A percentile compares a stretch with the other conserved stretches of the same genome.
These are phyloP conservation scores for Acipenser ruthenus DNA, from an alignment of 2,797 vertebrate genomes.

Conservation along the genomic window DNA sequence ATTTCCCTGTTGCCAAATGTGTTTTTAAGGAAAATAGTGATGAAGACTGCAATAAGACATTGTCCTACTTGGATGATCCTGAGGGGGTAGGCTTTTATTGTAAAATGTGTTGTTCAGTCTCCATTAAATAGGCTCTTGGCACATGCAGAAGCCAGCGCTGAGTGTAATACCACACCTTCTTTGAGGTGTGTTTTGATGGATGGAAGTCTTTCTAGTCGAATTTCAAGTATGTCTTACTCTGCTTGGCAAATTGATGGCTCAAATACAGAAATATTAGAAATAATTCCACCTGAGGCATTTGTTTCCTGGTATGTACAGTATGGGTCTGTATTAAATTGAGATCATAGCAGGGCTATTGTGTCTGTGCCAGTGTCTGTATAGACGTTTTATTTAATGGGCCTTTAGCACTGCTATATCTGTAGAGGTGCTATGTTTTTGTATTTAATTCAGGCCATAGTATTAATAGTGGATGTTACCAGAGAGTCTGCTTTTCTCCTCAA, in stretches of 20 bases:
- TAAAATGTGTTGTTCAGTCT: too few relatives aligned
- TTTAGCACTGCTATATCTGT: neutral
- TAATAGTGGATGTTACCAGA: too few relatives aligned
- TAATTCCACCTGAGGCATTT: slow-evolving; percentile 10
- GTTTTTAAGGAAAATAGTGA: slow-evolving; percentile 24
- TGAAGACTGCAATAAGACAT: slow-evolving; percentile 60
- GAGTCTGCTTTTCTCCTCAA: neutral
- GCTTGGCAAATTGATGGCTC: too few relatives aligned
- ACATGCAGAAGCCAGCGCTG: too few relatives aligned
- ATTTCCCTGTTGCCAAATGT: slow-evolving; percentile 37
- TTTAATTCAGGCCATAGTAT: too few relatives aligned
- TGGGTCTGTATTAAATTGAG: neutral
- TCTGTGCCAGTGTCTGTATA: neutral
- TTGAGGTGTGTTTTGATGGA: too few relatives aligned
- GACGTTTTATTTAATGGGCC: neutral
- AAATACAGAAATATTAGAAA: slow-evolving; percentile 4
- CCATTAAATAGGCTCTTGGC: too few relatives aligned
- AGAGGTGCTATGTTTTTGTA: too few relatives aligned
- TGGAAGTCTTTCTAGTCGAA: too few relatives aligned
- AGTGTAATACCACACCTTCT: too few relatives aligned
- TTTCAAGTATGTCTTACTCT: too few relatives aligned
- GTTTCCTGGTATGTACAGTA: slow-evolving; percentile 1
- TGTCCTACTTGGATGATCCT: slow-evolving; percentile 20
- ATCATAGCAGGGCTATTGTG: neutral
- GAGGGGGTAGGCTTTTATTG: too few relatives aligned